phyloP scores from a whole-genome alignment of 2,113 vertebrate genomes.

The Pleuronectes platessa region DNA sequence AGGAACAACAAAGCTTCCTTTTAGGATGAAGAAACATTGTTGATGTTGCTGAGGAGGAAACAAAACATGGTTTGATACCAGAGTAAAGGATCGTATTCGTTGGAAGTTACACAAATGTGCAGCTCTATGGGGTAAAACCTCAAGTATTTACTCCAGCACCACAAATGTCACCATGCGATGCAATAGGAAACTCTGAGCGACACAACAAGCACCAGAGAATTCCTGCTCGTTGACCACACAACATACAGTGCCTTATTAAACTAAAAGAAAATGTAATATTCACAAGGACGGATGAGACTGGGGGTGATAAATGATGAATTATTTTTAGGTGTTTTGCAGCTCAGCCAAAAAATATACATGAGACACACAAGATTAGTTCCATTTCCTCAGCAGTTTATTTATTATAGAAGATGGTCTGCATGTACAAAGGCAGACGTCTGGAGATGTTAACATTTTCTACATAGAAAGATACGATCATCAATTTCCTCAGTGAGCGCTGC shows the following conservation, averaged over 20 bases:
- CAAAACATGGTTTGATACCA: too few relatives aligned
- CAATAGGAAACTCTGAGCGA: not conserved
- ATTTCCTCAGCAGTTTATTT: not conserved
- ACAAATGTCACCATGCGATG: not conserved
- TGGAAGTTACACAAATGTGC: too few relatives aligned
- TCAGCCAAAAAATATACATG: too few relatives aligned
- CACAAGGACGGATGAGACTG: too few relatives aligned
- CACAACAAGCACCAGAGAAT: not conserved
- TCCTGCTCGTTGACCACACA: not conserved
- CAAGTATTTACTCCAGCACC: too few relatives aligned
- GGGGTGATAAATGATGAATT: too few relatives aligned
- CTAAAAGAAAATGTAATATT: too few relatives aligned
- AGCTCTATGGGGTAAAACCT: too few relatives aligned
- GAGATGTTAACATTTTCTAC: constrained; percentile 21
- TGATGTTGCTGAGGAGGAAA: not conserved
- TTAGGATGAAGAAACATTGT: not conserved
- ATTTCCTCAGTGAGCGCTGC: too few relatives aligned
- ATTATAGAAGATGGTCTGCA: not conserved
- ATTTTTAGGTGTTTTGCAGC: too few relatives aligned
- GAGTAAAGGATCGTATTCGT: too few relatives aligned
- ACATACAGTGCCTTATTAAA: not conserved
- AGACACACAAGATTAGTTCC: not conserved
- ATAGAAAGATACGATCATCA: too few relatives aligned
- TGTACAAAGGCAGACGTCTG: constrained; percentile 17
- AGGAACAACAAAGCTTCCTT: not conserved